These are phyloP conservation scores for Scylla paramamosain DNA, from an alignment of 1,140 invertebrate species.

Conservation along the genomic window DNA sequence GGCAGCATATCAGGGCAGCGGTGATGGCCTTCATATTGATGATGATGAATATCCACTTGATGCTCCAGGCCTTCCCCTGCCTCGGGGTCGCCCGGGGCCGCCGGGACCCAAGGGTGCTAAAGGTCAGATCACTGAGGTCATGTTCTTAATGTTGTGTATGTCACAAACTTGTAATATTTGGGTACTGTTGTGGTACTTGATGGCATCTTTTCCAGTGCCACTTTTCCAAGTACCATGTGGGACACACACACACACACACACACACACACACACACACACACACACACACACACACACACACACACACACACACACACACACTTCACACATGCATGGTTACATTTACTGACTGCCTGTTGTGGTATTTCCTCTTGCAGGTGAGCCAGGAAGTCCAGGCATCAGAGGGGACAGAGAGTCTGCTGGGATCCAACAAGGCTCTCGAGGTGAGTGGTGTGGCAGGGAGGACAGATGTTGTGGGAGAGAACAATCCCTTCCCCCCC, in stretches of 20 bases:
- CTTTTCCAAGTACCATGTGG: not conserved
- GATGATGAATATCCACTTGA: constrained; percentile 64
- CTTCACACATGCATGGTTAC: not conserved
- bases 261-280: constrained; percentile 51
- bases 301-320: constrained; percentile 58
- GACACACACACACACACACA: constrained; percentile 57
- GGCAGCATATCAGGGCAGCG: constrained; percentile 50
- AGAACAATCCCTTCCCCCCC: not conserved
- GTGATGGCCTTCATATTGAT: constrained; percentile 38
- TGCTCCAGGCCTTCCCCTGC: constrained; percentile 52
- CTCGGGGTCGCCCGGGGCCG: constrained; percentile 44
- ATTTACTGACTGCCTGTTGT: not conserved
- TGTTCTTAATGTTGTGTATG: not conserved
- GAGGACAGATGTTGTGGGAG: not conserved
- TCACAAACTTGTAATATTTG: not conserved
- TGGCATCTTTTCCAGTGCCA: not conserved
- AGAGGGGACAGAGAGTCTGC: not conserved
- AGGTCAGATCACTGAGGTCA: constrained; percentile 29
- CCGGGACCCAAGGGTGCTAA: constrained; percentile 63
- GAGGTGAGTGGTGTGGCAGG: not conserved
- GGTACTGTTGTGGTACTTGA: not conserved
- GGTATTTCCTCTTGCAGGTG: too few relatives aligned
- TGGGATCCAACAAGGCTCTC: not conserved
- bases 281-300: constrained; percentile 42
- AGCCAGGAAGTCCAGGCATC: not conserved